phyloP scores from a whole-genome alignment of 1,140 invertebrate genomes.

The Andrena cerasifolii region DNA sequence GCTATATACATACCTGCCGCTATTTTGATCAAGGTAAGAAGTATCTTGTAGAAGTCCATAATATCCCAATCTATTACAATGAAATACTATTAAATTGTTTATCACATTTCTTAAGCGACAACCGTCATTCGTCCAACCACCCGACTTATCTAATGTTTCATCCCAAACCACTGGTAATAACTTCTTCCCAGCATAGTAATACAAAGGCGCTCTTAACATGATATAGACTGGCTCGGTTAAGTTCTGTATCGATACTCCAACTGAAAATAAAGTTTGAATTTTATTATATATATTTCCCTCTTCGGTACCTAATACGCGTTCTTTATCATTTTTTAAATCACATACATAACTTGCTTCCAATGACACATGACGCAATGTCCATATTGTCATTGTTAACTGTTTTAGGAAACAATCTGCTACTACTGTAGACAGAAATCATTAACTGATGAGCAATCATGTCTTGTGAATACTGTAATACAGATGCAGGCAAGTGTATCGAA shows the following conservation, averaged over 20 bases:
- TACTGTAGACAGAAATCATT: constrained; percentile 87
- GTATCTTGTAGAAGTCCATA: constrained; percentile 90
- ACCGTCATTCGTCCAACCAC: constrained; percentile 87
- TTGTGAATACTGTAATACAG: constrained; percentile 80
- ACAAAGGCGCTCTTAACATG: constrained; percentile 83
- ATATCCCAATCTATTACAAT: constrained; percentile 90
- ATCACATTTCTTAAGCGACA: constrained; percentile 85
- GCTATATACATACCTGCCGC: constrained; percentile 64
- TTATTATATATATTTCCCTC: constrained; percentile 30
- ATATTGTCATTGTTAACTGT: constrained; percentile 74
- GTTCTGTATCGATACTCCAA: constrained; percentile 82
- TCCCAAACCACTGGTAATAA: constrained; percentile 88
- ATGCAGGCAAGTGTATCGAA: constrained; percentile 87
- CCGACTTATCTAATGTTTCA: constrained; percentile 83
- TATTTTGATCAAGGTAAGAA: constrained; percentile 75
- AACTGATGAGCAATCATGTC: constrained; percentile 82
- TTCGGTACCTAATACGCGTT: constrained; percentile 14
- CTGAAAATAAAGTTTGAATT: constrained; percentile 72
- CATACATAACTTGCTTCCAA: constrained; percentile 86
- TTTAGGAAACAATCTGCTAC: constrained; percentile 87
- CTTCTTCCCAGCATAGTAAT: constrained; percentile 80
- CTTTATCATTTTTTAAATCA: constrained; percentile 32
- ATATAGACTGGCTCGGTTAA: constrained; percentile 87
- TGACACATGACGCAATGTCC: constrained; percentile 85
- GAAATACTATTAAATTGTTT: constrained; percentile 89